Percentiles rank a stretch among this genome's conserved stretches.
phyloP scores from a whole-genome alignment of 2,888 invertebrate species.

The Tillus elongatus region DNA sequence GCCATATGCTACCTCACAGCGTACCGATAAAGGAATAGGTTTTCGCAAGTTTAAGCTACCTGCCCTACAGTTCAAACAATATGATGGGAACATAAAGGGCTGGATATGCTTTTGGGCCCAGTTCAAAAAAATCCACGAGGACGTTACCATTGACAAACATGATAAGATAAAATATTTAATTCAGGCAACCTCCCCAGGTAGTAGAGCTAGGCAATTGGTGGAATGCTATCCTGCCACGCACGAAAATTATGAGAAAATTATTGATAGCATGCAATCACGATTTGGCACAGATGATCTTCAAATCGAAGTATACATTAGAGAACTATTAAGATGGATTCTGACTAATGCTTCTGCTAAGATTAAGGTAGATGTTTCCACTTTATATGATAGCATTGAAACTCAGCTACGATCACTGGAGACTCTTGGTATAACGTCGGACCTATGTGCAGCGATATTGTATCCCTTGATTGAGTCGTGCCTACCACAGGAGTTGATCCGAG shows the following conservation, averaged over 20 bases:
- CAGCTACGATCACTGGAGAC: conserved; percentile 26
- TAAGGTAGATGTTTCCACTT: no score
- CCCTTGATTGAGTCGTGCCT: conserved; percentile 30
- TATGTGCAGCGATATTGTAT: conserved; percentile 27
- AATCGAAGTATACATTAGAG: no score
- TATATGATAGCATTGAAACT: conserved; percentile 27
- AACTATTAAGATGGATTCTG: no score
- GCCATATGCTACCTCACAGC: no score
- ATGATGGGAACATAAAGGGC: conserved; percentile 5
- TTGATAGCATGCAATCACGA: no score
- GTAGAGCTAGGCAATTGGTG: conserved; percentile 6
- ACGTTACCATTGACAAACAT: no score
- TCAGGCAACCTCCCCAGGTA: conserved; percentile 5
- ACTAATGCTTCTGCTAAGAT: no score
- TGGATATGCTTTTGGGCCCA: conserved; percentile 8
- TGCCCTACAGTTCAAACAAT: conserved; percentile 5
- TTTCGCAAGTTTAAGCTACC: conserved; percentile 6
- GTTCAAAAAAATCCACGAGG: conserved; percentile 6
- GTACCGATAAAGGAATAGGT: no score
- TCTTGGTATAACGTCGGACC: conserved; percentile 25
- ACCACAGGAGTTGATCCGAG: conserved; percentile 23
- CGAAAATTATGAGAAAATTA: no score
- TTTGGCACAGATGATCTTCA: no score
- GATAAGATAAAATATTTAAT: conserved; percentile 7
- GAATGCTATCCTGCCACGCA: conserved; percentile 6